Base-by-base conservation (phyloP, 2,797 vertebrate species). In the Manis crassicaudata region DNA sequence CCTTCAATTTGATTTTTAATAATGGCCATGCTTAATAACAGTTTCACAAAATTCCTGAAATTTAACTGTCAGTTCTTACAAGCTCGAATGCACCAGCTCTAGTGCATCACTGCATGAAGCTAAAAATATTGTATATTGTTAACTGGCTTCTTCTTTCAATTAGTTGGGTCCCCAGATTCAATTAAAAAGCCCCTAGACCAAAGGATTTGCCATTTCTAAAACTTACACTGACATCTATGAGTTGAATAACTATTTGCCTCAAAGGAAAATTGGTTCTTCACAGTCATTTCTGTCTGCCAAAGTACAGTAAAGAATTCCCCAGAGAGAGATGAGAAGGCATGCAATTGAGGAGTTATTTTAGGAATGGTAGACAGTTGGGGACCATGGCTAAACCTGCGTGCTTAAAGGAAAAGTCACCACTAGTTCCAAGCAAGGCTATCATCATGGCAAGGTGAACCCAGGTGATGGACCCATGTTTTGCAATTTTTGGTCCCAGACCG, bases 11-110 rank as follows among this genome's bases (percentile, higher is more conserved):
- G 58, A 52, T 2, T 54, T 76, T 25, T 83, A 88, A 68, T 68
- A 75, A 40, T 72, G 29, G 3, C 20, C 70, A 5, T 3, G 6
- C 9, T 90, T 84, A 77, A 21, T 11, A 77, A 76, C 12, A 50
- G 29, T 52, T 65, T 95, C 62, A 70, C 43, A 54, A 80, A 67
- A 85, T 80, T 72, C 23, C 52, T 63, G 3, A 32, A 35, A 77
- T n/a, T 20, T 60, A 40, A 65, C 12, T 35, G 35, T 4, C 0
- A 20, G 1, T 32, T 92, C 14, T 25, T 50, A n/a, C 8, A 82
- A 79, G 32, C 58, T 27, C 11, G 25, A 18, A 16, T 4, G 3
- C 12, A 10, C 25, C 63, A 35, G 9, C 0, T 63, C 37, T 6
- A 81, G 7, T 1, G 20, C 0, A 35, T 4, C 16, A n/a, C 9